Evolutionary conservation across 2,113 vertebrate species (phyloP), one percentile per base, ranked within the genome.

Genomic region (Cyanocitta stelleri): DNA sequence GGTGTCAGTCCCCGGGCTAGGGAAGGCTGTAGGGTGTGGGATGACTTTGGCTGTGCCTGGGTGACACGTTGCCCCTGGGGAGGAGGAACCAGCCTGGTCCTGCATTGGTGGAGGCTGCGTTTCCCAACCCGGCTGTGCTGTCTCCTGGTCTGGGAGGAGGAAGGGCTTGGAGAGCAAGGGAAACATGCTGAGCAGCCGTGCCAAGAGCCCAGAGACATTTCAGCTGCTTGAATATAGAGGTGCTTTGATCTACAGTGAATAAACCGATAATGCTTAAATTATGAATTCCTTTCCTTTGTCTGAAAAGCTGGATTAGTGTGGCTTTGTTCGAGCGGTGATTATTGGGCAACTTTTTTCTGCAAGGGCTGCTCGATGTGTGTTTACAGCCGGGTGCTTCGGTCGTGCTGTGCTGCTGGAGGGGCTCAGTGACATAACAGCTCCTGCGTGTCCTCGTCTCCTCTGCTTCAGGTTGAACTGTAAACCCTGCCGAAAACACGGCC

Each of bases 211-310:
- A 74, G 72, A 78, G 59, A 82, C 51, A 16, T 90, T 86, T 78
- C 89, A 83, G 87, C 89, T 72, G 69, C 83, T 79, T 83, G 89
- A 76, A 72, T 68, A 66, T 33, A 61, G 83, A 93, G 82, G 54
- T 61, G 87, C 92, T 96, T 89, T 96, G 90, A 89, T 96, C 84
- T 87, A 15, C 68, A 85, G 59, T 13, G 88, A 91, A 95, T 85
- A 78, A 93, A 94, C 79, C 12, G 18, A 84, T 94, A 89, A 81
- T 79, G 81, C 80, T 87, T 68, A 86, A 93, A 91, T 93, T 79
- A 79, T 67, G 67, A 87, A 89, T 92, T 91, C 78, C 37, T 89
- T 84, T 75, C 73, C 87, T 84, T 90, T 86, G 93, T 90, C 63
- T 91, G 93, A 49, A 75, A 75, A 90, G 92, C 79, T 52, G 93